Evolutionary conservation across 2,888 invertebrate species (phyloP), one percentile per base, ranked within the genome.

Genomic region (Lymantria dispar): DNA sequence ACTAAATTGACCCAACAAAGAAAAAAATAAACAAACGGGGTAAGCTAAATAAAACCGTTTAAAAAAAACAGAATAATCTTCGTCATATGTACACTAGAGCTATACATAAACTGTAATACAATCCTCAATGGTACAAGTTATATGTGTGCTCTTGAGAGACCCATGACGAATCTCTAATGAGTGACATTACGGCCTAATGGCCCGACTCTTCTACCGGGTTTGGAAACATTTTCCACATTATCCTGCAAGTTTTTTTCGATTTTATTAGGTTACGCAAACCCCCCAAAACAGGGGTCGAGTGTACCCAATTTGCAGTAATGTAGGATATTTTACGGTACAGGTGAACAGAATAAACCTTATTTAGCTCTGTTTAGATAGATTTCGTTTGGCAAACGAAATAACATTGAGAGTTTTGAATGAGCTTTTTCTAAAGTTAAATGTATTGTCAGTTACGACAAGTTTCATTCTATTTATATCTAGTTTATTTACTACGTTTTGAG

Each of bases 281-380:
- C 62, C 61, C 64, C 63, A 66, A 58, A 54, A 55, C 39, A 49
- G 49, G 52, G 54, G 48, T 52, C 51, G 72, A 74, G 70, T 72
- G 74, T 68, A 72, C 68, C 74, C 78, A 80, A 80, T 82, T 80
- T 78, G 77, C 77, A 78, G 73, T 83, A 80, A 80, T 79, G 74
- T 75, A 72, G 68, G 75, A 65, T 73, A 72, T 75, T 77, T 76
- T 71, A 74, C 64, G 58, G 62, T 49, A 62, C 60, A 71, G 68
- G 70, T 72, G 65, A 67, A 60, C 57, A 65, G 63, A 73, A 67
- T 63, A 57, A 56, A 62, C 62, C 62, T 70, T 68, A 70, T 69
- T 68, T 66, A 63, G 59, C 51, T 62, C 57, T 48, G 47, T 52
- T 62, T 56, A 54, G 65, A 59, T 62, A 67, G 63, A 69, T 64